These are phyloP conservation scores for Ectemnius cavifrons DNA, from an alignment of 2,888 invertebrate genomes.

Conservation along the genomic window DNA sequence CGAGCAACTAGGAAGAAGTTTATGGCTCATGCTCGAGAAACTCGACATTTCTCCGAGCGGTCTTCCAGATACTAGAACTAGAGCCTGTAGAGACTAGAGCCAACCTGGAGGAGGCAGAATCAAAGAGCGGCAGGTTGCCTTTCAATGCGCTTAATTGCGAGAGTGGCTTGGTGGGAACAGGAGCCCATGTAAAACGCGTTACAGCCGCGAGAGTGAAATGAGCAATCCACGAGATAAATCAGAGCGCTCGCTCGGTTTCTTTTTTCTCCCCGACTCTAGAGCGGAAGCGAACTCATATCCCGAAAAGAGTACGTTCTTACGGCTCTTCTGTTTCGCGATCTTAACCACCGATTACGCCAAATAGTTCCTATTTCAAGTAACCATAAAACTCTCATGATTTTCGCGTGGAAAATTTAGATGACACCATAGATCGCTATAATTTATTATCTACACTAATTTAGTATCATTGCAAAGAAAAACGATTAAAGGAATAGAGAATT, in stretches of 20 bases:
- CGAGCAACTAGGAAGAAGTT: too few species aligned
- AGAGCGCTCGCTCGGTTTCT: constrained; percentile 47
- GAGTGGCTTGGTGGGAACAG: constrained; percentile 16
- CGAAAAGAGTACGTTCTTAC: constrained; percentile 32
- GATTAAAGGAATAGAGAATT: too few species aligned
- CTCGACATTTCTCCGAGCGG: too few species aligned
- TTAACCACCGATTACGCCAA: too few species aligned
- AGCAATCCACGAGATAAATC: constrained; percentile 51
- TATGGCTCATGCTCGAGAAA: background rate
- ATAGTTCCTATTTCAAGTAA: too few species aligned
- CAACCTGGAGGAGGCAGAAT: constrained; percentile 20
- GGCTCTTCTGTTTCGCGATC: too few species aligned
- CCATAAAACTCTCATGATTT: too few species aligned
- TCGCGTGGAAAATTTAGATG: too few species aligned
- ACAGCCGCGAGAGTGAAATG: constrained; percentile 55
- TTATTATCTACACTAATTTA: too few species aligned
- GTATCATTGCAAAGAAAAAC: too few species aligned
- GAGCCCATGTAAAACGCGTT: constrained; percentile 46
- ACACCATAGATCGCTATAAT: too few species aligned
- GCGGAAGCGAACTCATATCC: constrained; percentile 52
- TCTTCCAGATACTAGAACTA: background rate
- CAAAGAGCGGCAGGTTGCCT: constrained; percentile 45
- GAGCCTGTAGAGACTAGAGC: background rate
- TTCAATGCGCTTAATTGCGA: constrained; percentile 49
- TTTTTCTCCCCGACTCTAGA: constrained; percentile 37